Percentiles rank a stretch among this genome's conserved stretches.
Conservation (phyloP, 1,140 invertebrate species). For the Aphidius gifuensis region DNA sequence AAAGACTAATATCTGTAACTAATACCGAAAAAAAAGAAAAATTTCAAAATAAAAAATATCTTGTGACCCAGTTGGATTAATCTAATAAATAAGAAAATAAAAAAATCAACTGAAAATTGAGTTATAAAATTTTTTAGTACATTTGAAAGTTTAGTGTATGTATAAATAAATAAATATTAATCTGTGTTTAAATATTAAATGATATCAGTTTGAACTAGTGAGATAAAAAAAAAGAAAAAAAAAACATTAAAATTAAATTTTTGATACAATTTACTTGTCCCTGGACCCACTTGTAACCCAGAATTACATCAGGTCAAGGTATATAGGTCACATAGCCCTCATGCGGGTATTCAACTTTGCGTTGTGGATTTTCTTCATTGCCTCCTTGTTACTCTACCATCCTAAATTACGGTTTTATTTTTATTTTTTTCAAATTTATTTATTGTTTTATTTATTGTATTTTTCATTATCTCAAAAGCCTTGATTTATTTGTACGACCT, state of each 20-base stretch:
- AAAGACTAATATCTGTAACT: too few relatives aligned
- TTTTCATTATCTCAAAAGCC: slow-evolving; percentile 28
- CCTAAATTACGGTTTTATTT: slow-evolving; percentile 4
- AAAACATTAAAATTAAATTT: neutral
- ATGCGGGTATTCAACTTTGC: slow-evolving; percentile 45
- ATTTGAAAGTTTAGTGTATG: too few relatives aligned
- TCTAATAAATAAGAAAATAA: too few relatives aligned
- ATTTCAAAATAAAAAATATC: too few relatives aligned
- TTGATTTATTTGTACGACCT: slow-evolving; percentile 38
- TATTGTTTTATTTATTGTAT: neutral
- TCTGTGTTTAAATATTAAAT: neutral
- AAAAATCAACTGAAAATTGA: too few relatives aligned
- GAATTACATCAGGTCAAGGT: slow-evolving; percentile 49
- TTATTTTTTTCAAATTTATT: too few relatives aligned
- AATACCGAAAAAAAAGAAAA: too few relatives aligned
- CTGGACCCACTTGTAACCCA: slow-evolving; percentile 38
- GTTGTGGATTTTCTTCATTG: slow-evolving; percentile 29
- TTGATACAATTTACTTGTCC: neutral
- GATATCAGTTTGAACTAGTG: slow-evolving; percentile 18
- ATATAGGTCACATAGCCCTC: slow-evolving; percentile 52
- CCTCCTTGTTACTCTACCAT: slow-evolving; percentile 28
- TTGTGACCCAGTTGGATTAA: too few relatives aligned
- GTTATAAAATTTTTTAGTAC: too few relatives aligned
- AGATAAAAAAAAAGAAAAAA: slow-evolving; percentile 36
- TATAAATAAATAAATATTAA: too few relatives aligned